Evolutionary conservation across 2,113 vertebrate species (phyloP), one percentile per base, ranked within the genome.

Genomic region (Labeo rohita): DNA sequence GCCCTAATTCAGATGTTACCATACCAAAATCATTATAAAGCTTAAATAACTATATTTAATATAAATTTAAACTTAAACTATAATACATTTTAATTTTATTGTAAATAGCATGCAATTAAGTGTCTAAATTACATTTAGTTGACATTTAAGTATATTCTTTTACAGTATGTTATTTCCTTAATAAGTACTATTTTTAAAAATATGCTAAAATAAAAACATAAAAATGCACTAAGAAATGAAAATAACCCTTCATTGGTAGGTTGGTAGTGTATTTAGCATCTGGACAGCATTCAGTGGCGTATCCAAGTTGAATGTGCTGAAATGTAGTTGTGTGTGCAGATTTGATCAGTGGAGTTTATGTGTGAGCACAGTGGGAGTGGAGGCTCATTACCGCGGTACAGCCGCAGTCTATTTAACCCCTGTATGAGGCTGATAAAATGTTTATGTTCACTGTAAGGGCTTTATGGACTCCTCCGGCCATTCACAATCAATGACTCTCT

Each of bases 401-500:
- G 77, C 66, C 28, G 47, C 85, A 91, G 91, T 92, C 80, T 90
- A 82, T 91, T 94, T 94, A 94, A 93, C 93, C 93, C 93, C 92
- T 92, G 91, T 86, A 90, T 89, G 89, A 90, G 91, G 92, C 93
- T 92, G 93, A 92, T 94, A 94, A 94, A 94, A 93, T 91, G 91
- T 93, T 94, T 94, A 94, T 94, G 92, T 93, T 93, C 93, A 93
- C 92, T 94, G 93, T 94, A 94, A 94, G 91, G 92, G 89, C 93
- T 95, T 95, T 95, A 95, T 94, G 91, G 92, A 95, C 93, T 95
- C 91, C 92, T 89, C 47, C 88, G 91, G 89, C 93, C 91, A 90
- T 92, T 77, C 87, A 89, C 90, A 93, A 94, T 95, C 92, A 92
- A 93, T 94, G 91, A 88, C 87, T 91, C 85, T 85, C 74, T 85